Percentiles rank a stretch among this genome's conserved stretches.
Evolutionary conservation across 2,113 vertebrate species (phyloP).

Genomic region (Gavialis gangeticus): DNA sequence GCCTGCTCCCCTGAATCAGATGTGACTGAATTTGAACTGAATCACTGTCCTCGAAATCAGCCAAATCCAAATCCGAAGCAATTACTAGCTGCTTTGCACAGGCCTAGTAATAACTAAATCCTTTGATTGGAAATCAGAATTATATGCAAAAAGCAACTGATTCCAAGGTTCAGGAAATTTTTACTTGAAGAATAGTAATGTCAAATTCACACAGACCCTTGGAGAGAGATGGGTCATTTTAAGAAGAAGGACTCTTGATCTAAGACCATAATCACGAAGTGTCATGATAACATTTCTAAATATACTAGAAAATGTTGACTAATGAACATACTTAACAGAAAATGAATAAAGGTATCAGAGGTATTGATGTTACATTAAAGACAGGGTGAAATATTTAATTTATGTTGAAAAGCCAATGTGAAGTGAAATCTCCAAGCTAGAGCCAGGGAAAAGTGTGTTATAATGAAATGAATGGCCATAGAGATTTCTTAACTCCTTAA

Average conservation of each 20-base stretch:
- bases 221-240: background rate
- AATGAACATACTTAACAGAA: background rate
- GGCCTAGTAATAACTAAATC: too few species aligned
- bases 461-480: constrained; percentile 6
- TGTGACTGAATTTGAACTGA: too few species aligned
- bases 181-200: background rate
- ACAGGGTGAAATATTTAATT: constrained; percentile 30
- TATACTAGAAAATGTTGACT: background rate
- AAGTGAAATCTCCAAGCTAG: constrained; percentile 14
- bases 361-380: background rate
- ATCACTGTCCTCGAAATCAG: too few species aligned
- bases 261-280: background rate
- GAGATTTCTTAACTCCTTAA: constrained; percentile 36
- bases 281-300: constrained; percentile 18
- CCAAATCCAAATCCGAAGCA: too few species aligned
- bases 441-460: constrained; percentile 14
- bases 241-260: background rate
- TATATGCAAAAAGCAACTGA: fast-evolving
- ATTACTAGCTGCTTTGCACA: too few species aligned
- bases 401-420: constrained; percentile 21
- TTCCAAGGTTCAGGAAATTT: background rate
- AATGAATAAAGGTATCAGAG: constrained; percentile 12
- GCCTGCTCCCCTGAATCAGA: too few species aligned
- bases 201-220: background rate
- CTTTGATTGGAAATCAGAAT: background rate